A percentile compares a stretch with the other conserved stretches of the same genome.
Evolutionary conservation across 2,888 invertebrate species (phyloP).

Genomic region (Tuta absoluta): DNA sequence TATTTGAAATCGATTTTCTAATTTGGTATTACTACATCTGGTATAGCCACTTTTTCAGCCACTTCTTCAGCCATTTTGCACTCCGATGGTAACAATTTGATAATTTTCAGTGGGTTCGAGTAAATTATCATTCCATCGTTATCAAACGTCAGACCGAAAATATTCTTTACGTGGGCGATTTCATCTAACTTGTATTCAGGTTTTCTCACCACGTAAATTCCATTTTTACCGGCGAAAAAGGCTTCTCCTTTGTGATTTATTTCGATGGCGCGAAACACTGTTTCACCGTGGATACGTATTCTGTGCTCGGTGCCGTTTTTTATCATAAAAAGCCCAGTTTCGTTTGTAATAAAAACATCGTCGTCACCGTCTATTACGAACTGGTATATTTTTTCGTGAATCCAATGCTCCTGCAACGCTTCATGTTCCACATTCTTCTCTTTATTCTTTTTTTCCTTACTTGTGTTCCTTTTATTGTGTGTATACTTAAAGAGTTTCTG

Average conservation of each 20-base stretch:
- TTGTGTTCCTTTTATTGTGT: constrained; percentile 12
- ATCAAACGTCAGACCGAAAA: constrained; percentile 71
- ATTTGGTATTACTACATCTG: not conserved
- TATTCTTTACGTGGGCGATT: constrained; percentile 62
- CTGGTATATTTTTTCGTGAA: constrained; percentile 67
- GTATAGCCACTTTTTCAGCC: constrained; percentile 2
- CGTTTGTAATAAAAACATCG: constrained; percentile 66
- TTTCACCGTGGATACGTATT: constrained; percentile 54
- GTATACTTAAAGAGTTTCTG: constrained; percentile 57
- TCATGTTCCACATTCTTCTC: too few relatives aligned
- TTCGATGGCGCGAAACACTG: constrained; percentile 62
- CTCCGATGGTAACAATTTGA: constrained; percentile 56
- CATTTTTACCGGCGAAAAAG: constrained; percentile 62
- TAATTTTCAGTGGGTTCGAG: constrained; percentile 68
- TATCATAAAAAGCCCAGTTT: constrained; percentile 61
- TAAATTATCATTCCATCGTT: constrained; percentile 63
- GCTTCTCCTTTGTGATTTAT: constrained; percentile 63
- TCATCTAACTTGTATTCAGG: constrained; percentile 53
- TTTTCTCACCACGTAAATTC: constrained; percentile 62
- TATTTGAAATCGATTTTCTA: not conserved
- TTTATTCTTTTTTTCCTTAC: constrained; percentile 33
- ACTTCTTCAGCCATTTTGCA: constrained; percentile 40
- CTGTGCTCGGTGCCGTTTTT: constrained; percentile 55
- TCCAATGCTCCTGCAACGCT: constrained; percentile 45
- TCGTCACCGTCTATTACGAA: constrained; percentile 65